Evolutionary conservation across 2,797 vertebrate genomes (phyloP).

Genomic region (Tarsius wallacei): DNA sequence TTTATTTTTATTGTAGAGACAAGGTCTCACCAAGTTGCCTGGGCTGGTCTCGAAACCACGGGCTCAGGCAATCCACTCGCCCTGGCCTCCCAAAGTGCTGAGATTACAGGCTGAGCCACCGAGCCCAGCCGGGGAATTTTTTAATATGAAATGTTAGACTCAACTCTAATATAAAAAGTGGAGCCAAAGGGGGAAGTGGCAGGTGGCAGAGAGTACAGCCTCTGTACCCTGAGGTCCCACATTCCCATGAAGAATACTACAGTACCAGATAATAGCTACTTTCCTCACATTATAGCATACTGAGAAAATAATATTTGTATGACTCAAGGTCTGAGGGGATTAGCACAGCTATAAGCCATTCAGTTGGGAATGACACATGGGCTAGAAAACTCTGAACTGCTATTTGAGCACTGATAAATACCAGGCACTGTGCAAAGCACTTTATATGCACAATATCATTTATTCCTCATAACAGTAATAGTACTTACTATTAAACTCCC

Average conservation of each 20-base stretch:
- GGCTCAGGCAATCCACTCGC: not conserved
- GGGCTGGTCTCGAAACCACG: not conserved
- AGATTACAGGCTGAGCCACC: not conserved
- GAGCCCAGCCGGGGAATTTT: not conserved
- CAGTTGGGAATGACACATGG: not conserved
- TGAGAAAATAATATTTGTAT: constrained; percentile 8
- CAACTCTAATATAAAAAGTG: not conserved
- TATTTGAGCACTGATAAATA: not conserved
- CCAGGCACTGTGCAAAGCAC: not conserved
- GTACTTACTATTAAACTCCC: not conserved
- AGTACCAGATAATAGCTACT: not conserved
- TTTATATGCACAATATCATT: not conserved
- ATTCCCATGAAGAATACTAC: not conserved
- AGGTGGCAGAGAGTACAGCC: not conserved
- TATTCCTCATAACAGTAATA: not conserved
- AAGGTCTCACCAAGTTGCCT: not conserved
- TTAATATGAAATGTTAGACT: not conserved
- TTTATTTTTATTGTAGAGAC: not conserved
- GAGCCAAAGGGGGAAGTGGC: not conserved
- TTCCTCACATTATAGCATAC: not conserved
- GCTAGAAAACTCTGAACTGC: constrained; percentile 13
- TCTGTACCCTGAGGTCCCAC: not conserved
- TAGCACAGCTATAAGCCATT: not conserved
- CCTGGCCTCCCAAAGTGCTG: not conserved
- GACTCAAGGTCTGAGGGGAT: not conserved